These are phyloP conservation scores for Oscheius sp. DNA, from an alignment of 1,140 invertebrate genomes.

Conservation along the genomic window DNA sequence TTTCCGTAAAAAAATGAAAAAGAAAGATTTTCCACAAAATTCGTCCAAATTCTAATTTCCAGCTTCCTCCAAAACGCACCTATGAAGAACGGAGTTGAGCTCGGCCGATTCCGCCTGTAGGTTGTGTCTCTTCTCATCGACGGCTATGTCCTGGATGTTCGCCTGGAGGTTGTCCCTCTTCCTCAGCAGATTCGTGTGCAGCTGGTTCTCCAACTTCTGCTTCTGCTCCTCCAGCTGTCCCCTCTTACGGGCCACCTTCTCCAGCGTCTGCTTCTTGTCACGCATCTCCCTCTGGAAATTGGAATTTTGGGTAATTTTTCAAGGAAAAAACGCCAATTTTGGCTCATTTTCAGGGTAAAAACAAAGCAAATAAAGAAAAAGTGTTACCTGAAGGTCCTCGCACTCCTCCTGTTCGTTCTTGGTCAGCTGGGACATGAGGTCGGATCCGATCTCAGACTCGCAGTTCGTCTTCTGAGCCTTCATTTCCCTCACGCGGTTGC, in stretches of 20 bases:
- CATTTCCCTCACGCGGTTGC: slow-evolving; percentile 42
- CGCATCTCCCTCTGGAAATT: slow-evolving; percentile 43
- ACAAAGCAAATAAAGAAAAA: too few relatives aligned
- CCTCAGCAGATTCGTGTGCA: slow-evolving; percentile 91
- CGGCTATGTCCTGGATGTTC: slow-evolving; percentile 88
- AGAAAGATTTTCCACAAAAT: too few relatives aligned
- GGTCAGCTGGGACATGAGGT: slow-evolving; percentile 42
- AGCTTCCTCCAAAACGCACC: too few relatives aligned
- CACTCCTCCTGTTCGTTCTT: slow-evolving; percentile 31
- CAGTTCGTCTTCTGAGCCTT: slow-evolving; percentile 42
- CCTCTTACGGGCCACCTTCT: slow-evolving; percentile 33
- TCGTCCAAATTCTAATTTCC: too few relatives aligned
- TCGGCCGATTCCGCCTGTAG: slow-evolving; percentile 79
- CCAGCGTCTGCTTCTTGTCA: slow-evolving; percentile 32
- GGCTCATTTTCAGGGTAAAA: too few relatives aligned
- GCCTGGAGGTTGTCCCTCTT: slow-evolving; percentile 78
- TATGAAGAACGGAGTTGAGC: slow-evolving; percentile 73
- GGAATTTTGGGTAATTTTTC: background rate
- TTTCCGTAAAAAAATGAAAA: too few relatives aligned
- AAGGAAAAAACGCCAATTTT: background rate
- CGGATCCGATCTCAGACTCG: slow-evolving; percentile 45
- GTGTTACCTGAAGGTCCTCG: background rate
- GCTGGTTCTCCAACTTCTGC: slow-evolving; percentile 91
- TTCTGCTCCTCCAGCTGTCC: slow-evolving; percentile 83
- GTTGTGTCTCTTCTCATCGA: slow-evolving; percentile 84